Evolutionary conservation across 2,797 vertebrate species (phyloP).

Genomic region (Dryobates pubescens): DNA sequence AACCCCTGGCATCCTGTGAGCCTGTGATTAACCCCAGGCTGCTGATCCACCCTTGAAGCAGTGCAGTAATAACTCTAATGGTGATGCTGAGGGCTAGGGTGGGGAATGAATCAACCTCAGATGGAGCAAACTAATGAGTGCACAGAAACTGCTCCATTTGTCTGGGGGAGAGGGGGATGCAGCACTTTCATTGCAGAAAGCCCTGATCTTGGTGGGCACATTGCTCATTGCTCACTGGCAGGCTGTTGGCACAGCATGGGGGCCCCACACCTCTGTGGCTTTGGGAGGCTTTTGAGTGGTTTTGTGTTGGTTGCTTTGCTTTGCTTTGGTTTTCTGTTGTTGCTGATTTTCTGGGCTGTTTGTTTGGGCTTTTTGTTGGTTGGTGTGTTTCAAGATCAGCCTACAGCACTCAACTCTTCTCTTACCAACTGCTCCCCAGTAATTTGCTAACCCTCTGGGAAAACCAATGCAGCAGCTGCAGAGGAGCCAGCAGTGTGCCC

Average conservation of each 20-base stretch:
- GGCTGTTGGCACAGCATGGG: neutral
- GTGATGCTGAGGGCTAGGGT: neutral
- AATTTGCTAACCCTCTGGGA: neutral
- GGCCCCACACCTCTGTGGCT: no score
- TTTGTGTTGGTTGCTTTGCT: no score
- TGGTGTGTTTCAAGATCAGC: no score
- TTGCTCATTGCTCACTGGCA: neutral
- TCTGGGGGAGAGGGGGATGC: neutral
- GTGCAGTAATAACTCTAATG: neutral
- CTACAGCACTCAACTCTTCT: neutral
- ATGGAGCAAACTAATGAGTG: neutral
- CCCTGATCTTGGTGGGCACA: neutral
- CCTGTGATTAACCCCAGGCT: neutral
- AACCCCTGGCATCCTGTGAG: neutral
- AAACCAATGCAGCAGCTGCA: neutral
- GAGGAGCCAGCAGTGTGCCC: no score
- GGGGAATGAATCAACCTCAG: neutral
- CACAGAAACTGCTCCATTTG: neutral
- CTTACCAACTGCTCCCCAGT: neutral
- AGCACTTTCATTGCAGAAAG: neutral
- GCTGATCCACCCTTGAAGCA: neutral
- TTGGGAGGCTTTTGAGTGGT: no score
- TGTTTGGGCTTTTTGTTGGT: no score
- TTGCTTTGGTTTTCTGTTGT: no score
- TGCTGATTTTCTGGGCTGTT: no score